Evolutionary conservation across 2,888 invertebrate genomes (phyloP).

Genomic region (Ornithoptera priamus): DNA sequence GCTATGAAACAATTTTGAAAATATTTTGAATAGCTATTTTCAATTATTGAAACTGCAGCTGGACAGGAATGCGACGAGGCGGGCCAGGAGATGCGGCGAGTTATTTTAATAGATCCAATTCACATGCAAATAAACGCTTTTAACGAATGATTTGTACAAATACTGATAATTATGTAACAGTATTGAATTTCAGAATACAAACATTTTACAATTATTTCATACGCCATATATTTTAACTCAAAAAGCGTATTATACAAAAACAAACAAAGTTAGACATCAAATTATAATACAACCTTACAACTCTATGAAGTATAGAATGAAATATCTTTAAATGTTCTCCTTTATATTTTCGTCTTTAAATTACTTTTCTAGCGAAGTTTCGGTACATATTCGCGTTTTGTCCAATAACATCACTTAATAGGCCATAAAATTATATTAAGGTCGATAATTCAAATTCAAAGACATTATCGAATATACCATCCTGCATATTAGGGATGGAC

Average conservation of each 20-base stretch:
- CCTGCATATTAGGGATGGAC: constrained; percentile 21
- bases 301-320: too few relatives aligned
- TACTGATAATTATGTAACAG: neutral
- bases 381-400: neutral
- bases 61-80: constrained; percentile 69
- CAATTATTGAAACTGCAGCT: constrained; percentile 37
- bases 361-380: neutral
- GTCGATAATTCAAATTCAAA: constrained; percentile 14
- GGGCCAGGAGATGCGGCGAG: constrained; percentile 48
- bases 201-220: neutral
- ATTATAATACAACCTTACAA: neutral
- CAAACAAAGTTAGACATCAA: neutral
- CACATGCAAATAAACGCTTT: constrained; percentile 10
- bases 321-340: neutral
- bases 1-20: constrained; percentile 80
- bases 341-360: neutral
- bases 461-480: constrained; percentile 19
- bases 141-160: constrained; percentile 2
- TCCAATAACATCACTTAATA: neutral
- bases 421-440: neutral
- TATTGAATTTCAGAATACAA: neutral
- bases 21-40: constrained; percentile 80
- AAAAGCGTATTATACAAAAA: neutral
- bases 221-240: neutral
- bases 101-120: constrained; percentile 35